A percentile compares a stretch with the other conserved stretches of the same genome.
These are phyloP conservation scores for Scrobipalpa costella DNA, from an alignment of 2,888 invertebrate genomes.

Conservation along the genomic window DNA sequence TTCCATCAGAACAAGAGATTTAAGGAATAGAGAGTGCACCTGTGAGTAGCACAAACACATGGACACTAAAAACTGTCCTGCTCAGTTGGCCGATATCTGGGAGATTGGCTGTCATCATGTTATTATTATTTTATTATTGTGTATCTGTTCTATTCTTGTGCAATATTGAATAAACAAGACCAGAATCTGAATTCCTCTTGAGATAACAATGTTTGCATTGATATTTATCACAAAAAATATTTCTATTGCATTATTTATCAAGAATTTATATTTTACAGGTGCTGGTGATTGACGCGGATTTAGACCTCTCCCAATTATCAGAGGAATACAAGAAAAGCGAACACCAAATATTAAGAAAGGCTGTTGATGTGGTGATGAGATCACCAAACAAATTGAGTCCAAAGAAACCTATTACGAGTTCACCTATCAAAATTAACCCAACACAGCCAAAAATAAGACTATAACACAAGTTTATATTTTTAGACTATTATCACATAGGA, in stretches of 20 bases:
- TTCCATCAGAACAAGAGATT: too few relatives aligned
- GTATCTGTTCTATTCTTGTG: too few relatives aligned
- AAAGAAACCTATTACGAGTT: conserved; percentile 67
- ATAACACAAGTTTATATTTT: conserved; percentile 46
- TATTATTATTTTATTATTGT: too few relatives aligned
- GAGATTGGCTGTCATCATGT: too few relatives aligned
- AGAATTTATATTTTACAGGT: conserved; percentile 66
- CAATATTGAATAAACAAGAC: too few relatives aligned
- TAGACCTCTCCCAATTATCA: conserved; percentile 83
- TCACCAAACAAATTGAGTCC: conserved; percentile 74
- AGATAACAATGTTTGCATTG: too few relatives aligned
- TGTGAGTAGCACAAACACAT: too few relatives aligned
- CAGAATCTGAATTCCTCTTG: too few relatives aligned
- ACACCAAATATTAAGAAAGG: conserved; percentile 71
- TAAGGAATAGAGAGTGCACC: too few relatives aligned
- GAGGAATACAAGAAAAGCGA: conserved; percentile 84
- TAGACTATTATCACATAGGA: conserved; percentile 16
- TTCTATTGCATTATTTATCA: background rate
- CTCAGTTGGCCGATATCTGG: too few relatives aligned
- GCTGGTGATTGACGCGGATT: conserved; percentile 84
- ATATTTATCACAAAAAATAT: too few relatives aligned
- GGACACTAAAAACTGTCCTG: too few relatives aligned
- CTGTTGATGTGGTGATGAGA: conserved; percentile 74
- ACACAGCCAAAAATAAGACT: conserved; percentile 51
- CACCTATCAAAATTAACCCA: conserved; percentile 67